Conservation (phyloP, 2,797 vertebrate species). For the Anniella stebbinsi region DNA sequence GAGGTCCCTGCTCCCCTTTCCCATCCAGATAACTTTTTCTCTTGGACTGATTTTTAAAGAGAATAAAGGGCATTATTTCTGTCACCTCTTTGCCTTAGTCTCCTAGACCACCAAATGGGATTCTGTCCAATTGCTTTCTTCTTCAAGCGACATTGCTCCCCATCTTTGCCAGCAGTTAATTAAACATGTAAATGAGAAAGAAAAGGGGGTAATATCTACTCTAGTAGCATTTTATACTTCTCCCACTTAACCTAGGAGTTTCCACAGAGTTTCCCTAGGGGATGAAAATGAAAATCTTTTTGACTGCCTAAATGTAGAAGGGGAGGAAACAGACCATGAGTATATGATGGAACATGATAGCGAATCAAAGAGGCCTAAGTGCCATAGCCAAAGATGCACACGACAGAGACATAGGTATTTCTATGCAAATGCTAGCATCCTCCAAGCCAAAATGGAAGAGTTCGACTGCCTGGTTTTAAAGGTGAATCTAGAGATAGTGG, state of each 20-base stretch:
- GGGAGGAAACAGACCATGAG: too few species aligned
- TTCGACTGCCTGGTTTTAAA: too few species aligned
- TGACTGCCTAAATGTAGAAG: too few species aligned
- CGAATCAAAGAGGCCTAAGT: too few species aligned
- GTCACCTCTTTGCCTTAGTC: background rate
- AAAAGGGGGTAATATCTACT: background rate
- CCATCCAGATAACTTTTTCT: background rate
- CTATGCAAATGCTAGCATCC: too few species aligned
- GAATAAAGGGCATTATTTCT: background rate
- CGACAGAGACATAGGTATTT: too few species aligned
- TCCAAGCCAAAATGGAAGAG: too few species aligned
- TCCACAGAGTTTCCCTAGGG: too few species aligned
- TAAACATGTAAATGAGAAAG: background rate
- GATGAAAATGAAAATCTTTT: too few species aligned
- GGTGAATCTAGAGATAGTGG: too few species aligned
- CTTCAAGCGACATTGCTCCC: conserved; percentile 6
- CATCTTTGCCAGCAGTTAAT: background rate
- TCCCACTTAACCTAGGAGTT: conserved; percentile 7
- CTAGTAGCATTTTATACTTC: background rate
- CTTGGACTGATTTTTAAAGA: background rate
- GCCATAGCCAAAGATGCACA: too few species aligned
- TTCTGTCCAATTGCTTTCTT: conserved; percentile 1
- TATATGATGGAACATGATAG: too few species aligned
- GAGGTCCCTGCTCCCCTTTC: background rate
- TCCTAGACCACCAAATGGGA: conserved; percentile 1